A percentile compares a stretch with the other conserved stretches of the same genome.
phyloP scores from a whole-genome alignment of 2,888 invertebrate genomes.

The Rotaria sp. region DNA sequence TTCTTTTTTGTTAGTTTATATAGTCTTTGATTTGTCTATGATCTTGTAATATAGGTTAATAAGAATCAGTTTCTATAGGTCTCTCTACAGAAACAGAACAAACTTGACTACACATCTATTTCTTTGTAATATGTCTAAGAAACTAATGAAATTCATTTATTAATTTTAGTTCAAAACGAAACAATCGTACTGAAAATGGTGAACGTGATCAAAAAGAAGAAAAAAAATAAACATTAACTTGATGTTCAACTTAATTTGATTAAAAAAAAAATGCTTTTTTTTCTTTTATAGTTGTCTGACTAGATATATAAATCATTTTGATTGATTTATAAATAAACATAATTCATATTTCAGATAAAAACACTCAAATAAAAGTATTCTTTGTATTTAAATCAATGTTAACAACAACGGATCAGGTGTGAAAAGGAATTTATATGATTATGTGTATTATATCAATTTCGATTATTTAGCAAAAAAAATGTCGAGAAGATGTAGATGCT shows the following conservation, averaged over 20 bases:
- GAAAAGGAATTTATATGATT: too few relatives aligned
- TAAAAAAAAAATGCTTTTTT: neutral
- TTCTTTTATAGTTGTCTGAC: neutral
- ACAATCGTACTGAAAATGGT: neutral
- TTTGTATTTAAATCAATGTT: neutral
- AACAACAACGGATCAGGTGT: conserved; percentile 1
- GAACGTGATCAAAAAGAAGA: neutral
- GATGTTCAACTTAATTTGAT: neutral
- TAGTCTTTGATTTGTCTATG: too few relatives aligned
- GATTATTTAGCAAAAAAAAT: conserved; percentile 24
- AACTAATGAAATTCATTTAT: too few relatives aligned
- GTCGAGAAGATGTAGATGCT: neutral
- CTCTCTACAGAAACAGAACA: too few relatives aligned
- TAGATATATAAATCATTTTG: neutral
- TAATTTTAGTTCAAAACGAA: neutral
- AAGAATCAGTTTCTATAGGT: too few relatives aligned
- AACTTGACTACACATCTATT: too few relatives aligned
- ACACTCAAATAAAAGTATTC: too few relatives aligned
- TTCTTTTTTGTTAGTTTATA: too few relatives aligned
- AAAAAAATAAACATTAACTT: neutral
- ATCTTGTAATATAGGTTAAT: too few relatives aligned
- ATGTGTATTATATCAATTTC: neutral
- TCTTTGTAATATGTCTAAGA: too few relatives aligned
- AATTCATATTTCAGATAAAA: neutral
- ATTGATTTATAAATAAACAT: neutral